Evolutionary conservation across 2,113 vertebrate genomes (phyloP), one percentile per base, ranked within the genome.

Genomic region (Grallaria varia): DNA sequence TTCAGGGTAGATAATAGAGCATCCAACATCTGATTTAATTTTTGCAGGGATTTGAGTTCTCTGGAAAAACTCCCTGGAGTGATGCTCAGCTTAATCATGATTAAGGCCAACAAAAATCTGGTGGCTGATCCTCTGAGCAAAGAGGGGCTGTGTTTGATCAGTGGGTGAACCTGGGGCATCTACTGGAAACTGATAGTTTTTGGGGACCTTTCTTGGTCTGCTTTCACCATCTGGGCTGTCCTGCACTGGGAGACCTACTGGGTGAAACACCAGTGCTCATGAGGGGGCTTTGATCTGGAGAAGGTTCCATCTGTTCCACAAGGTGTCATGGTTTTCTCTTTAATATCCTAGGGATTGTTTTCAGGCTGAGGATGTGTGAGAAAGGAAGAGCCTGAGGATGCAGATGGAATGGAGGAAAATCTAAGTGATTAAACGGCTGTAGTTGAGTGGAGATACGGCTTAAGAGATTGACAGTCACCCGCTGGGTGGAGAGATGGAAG

Each of bases 261-360:
- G 42, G n/a, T 53, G 35, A 68, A 84, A 55, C 27, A 37, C 50
- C 1, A 2, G 14, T 69, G 6, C 59, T 90, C 8, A 5, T 24
- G 59, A 88, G 45, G 60, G 19, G 68, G 79, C 64, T 89, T 92
- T 19, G 6, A 22, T 56, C 68, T 52, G 72, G 30, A 84, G 80
- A 67, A 93, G 44, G 60, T 39, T 96, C 83, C 47, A 49, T 87
- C 72, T 93, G 40, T 84, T 95, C 92, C 88, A 92, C 86, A 78
- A 93, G 88, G 86, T 95, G 86, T 96, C 88, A 94, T 64, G 66
- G 58, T 95, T 97, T 96, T 97, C 96, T 96, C 53, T 95, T 92
- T 90, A 90, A 92, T 84, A 84, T 90, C 90, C 80, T 13, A 62
- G 86, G 66, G 83, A 68, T 67, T 95, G 90, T 96, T 96, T 87